Evolutionary conservation across 2,797 vertebrate species (phyloP).

Genomic region (Cryptoprocta ferox): DNA sequence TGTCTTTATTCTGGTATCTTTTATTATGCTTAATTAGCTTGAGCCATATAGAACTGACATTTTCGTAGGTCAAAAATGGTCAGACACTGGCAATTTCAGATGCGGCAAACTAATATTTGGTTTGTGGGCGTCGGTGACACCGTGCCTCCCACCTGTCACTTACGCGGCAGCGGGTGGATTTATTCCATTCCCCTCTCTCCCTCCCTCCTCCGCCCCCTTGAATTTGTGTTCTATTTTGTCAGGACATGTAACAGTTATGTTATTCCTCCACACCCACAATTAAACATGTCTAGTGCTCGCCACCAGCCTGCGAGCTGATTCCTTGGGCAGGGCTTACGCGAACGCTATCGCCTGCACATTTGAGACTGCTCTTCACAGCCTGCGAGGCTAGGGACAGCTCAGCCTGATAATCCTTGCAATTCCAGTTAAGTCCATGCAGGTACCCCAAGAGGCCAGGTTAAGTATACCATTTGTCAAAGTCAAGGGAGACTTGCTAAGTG

Average conservation of each 20-base stretch:
- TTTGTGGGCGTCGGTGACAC: background rate
- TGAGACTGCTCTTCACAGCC: background rate
- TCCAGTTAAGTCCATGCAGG: slow-evolving; percentile 53
- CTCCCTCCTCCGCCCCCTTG: background rate
- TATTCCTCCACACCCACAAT: background rate
- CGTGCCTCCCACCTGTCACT: background rate
- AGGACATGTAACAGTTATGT: background rate
- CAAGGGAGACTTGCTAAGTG: background rate
- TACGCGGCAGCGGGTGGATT: background rate
- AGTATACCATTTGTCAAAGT: background rate
- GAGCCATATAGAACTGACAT: background rate
- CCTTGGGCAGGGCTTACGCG: background rate
- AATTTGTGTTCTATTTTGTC: background rate
- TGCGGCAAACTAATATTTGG: background rate
- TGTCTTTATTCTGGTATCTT: background rate
- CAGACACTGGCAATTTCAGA: background rate
- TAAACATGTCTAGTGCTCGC: background rate
- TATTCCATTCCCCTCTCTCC: background rate
- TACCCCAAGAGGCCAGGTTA: slow-evolving; percentile 47
- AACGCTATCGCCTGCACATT: background rate
- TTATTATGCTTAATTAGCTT: background rate
- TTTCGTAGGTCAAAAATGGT: background rate
- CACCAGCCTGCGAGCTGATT: background rate
- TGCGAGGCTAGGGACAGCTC: background rate
- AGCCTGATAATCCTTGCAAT: slow-evolving; percentile 6